Evolutionary conservation across 1,140 invertebrate genomes (phyloP), one percentile per base, ranked within the genome.

Genomic region (Ceratina calcarata): DNA sequence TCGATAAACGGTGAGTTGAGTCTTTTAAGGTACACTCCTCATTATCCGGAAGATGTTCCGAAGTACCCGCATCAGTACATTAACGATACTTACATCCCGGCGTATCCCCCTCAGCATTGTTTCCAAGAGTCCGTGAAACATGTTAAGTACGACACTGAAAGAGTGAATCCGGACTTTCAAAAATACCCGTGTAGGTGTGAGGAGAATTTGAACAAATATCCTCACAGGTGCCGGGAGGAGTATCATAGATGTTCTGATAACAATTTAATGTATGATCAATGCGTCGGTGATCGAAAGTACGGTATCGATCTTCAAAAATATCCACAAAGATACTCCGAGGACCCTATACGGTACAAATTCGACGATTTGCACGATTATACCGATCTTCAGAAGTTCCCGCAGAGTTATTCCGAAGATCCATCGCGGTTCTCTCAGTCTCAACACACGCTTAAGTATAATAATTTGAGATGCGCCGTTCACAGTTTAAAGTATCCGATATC

Each of bases 1-100:
- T 90, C 92, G 7, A 84, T 92, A 27, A 93, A 93, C 89, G 92
- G 92, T 93, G 92, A 93, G 92, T 93, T 92, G 67, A 86, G 82
- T 10, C 76, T 90, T 58, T 76, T 88, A 74, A 87, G 82, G 57
- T 86, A 87, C 66, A 72, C 81, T 37, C 20, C 81, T 27, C 87
- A 84, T 78, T 86, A 86, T 22, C 75, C 87, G 7, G 88, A 90
- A 8, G 88, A 92, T 15, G 62, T 85, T 64, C 79, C 85, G 13
- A 88, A 83, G 78, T 90, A 89, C 76, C 69, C 87, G 32, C 89
- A 82, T 37, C 88, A 90, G 12, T 88, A 84, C 12, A 80, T 84
- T 27, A 89, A 89, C 32, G 85, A 88, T 32, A 79, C 78, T 32
- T 89, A 89, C 49, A 73, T 82, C 55, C 76, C 83, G 66, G 81